Conservation (phyloP, 2,797 vertebrate genomes). For the Phataginus tricuspis region DNA sequence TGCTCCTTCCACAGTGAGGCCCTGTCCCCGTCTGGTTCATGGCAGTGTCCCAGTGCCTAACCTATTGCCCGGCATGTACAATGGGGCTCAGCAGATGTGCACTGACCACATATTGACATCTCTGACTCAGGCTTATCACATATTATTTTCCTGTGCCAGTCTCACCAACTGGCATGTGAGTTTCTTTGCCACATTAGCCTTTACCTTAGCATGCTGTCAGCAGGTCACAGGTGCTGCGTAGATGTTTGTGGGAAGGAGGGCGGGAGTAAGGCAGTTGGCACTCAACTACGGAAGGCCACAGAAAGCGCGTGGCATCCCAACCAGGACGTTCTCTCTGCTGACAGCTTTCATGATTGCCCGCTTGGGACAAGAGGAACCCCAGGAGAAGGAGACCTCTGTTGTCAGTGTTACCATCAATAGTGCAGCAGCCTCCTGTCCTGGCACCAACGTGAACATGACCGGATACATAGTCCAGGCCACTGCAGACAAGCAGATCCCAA, state of each 20-base stretch:
- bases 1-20: neutral
- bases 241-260: neutral
- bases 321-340: neutral
- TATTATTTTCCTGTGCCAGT: neutral
- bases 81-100: neutral
- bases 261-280: neutral
- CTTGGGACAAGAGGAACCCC: neutral
- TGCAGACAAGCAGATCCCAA: neutral
- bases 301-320: neutral
- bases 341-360: neutral
- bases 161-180: neutral
- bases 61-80: accelerated
- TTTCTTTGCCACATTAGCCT: neutral
- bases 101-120: accelerated
- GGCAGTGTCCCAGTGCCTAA: neutral
- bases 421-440: neutral
- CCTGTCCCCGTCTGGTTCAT: too few relatives aligned
- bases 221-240: neutral
- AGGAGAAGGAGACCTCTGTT: neutral
- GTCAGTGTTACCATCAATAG: neutral
- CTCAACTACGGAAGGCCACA: neutral
- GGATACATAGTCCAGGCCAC: accelerated
- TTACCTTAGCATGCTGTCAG: neutral
- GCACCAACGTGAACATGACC: neutral
- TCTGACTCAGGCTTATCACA: neutral